Conservation (phyloP, 2,797 vertebrate species). For the Lagodon rhomboides region DNA sequence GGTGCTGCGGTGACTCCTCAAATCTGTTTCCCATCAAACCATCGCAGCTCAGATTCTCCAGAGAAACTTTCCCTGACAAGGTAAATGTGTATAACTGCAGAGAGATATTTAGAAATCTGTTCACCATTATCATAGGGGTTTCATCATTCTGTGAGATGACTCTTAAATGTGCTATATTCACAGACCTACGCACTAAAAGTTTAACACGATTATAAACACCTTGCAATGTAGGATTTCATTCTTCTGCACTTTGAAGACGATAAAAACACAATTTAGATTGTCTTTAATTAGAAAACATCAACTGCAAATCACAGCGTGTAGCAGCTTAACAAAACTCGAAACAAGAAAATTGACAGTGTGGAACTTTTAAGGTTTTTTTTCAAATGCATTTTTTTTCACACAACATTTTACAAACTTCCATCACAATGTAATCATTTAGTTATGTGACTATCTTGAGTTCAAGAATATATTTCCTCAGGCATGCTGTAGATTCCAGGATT, state of each 20-base stretch:
- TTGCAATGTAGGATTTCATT: not conserved
- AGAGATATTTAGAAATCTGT: slow-evolving; percentile 76
- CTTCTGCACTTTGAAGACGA: no score
- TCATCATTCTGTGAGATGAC: slow-evolving; percentile 40
- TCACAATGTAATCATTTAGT: not conserved
- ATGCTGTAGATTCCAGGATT: not conserved
- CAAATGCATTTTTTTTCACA: no score
- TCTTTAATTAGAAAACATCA: not conserved
- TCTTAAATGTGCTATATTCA: slow-evolving; percentile 33
- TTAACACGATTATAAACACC: slow-evolving; percentile 1
- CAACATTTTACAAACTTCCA: not conserved
- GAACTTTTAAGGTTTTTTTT: no score
- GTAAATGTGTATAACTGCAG: slow-evolving; percentile 73
- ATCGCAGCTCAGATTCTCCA: slow-evolving; percentile 51
- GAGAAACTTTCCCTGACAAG: slow-evolving; percentile 68
- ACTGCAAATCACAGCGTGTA: not conserved
- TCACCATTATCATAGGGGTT: slow-evolving; percentile 68
- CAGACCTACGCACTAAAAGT: not conserved
- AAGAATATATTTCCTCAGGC: not conserved
- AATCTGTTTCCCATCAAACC: slow-evolving; percentile 81
- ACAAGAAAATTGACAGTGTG: no score
- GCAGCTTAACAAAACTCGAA: no score
- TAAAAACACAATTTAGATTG: no score
- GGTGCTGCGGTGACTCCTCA: slow-evolving; percentile 55
- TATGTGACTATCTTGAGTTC: not conserved